Conservation (phyloP, 2,113 vertebrate species). For the Aviceda subcristata region DNA sequence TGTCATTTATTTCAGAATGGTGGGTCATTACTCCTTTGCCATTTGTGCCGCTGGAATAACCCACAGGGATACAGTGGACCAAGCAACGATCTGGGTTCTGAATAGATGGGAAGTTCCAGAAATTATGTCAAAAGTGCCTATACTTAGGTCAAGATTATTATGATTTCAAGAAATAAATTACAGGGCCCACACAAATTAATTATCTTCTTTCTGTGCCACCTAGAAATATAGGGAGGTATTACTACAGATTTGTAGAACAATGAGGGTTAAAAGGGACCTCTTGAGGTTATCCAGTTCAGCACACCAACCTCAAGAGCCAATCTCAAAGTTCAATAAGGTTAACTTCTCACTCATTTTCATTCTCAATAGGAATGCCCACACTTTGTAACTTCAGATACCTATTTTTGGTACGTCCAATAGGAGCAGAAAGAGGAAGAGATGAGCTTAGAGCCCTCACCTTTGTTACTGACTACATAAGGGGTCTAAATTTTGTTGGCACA, state of each 20-base stretch:
- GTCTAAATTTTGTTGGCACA: not conserved
- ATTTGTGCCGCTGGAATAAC: not conserved
- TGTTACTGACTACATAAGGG: not conserved
- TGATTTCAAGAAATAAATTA: constrained; percentile 32
- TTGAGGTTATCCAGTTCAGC: not conserved
- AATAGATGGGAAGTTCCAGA: not conserved
- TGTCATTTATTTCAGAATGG: not conserved
- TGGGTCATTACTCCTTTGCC: not conserved
- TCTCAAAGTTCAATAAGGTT: not conserved
- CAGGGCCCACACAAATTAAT: not conserved
- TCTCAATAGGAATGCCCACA: not conserved
- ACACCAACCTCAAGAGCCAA: not conserved
- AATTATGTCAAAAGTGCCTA: not conserved
- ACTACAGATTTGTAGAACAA: not conserved
- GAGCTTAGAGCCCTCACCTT: not conserved
- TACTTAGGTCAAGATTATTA: constrained; percentile 2
- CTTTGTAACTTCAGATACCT: not conserved
- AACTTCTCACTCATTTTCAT: not conserved
- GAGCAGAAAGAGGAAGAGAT: not conserved
- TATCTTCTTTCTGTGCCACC: not conserved
- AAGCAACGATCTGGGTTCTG: not conserved
- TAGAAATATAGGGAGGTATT: not conserved
- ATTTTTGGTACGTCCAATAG: not conserved
- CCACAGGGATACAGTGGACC: not conserved
- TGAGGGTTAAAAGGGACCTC: not conserved